Percentiles rank a stretch among this genome's conserved stretches.
These are phyloP conservation scores for Acrocyrtus sp. DNA, from an alignment of 2,888 invertebrate genomes.

Conservation along the genomic window DNA sequence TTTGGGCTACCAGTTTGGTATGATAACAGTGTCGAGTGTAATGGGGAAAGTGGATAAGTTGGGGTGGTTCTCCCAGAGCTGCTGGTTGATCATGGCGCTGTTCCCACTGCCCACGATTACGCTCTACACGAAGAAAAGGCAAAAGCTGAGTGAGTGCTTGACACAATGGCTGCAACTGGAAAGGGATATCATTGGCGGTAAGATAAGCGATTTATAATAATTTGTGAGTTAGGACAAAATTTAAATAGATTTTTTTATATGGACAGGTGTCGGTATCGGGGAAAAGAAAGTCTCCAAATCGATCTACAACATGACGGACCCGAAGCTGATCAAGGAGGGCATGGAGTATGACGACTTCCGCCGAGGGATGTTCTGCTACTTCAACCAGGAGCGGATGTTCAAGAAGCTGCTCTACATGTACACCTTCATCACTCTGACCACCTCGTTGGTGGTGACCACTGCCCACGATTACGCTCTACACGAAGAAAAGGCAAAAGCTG, in stretches of 20 bases:
- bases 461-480: slow-evolving; percentile 59
- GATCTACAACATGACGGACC: slow-evolving; percentile 55
- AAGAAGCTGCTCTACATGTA: slow-evolving; percentile 58
- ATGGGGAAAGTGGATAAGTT: slow-evolving; percentile 61
- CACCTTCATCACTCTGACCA: slow-evolving; percentile 51
- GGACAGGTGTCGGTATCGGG: slow-evolving; percentile 49
- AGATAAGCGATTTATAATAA: background rate
- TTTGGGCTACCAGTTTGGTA: slow-evolving; percentile 59
- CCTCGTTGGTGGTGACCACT: slow-evolving; percentile 57
- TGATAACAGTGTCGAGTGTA: slow-evolving; percentile 60
- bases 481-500: slow-evolving; percentile 60
- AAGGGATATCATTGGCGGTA: slow-evolving; percentile 62
- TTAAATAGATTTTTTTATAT: too few species aligned
- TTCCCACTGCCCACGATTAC: slow-evolving; percentile 59
- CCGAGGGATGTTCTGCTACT: slow-evolving; percentile 60
- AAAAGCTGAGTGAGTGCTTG: slow-evolving; percentile 60
- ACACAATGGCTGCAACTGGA: slow-evolving; percentile 62
- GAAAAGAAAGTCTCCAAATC: slow-evolving; percentile 57
- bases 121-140: slow-evolving; percentile 60
- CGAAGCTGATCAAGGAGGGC: slow-evolving; percentile 54
- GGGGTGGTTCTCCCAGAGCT: slow-evolving; percentile 61
- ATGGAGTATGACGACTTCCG: slow-evolving; percentile 62
- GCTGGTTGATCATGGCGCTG: slow-evolving; percentile 62
- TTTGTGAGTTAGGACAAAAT: background rate
- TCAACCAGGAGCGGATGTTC: slow-evolving; percentile 58